Conservation (phyloP, 2,797 vertebrate genomes). For the Taeniopygia guttata region DNA sequence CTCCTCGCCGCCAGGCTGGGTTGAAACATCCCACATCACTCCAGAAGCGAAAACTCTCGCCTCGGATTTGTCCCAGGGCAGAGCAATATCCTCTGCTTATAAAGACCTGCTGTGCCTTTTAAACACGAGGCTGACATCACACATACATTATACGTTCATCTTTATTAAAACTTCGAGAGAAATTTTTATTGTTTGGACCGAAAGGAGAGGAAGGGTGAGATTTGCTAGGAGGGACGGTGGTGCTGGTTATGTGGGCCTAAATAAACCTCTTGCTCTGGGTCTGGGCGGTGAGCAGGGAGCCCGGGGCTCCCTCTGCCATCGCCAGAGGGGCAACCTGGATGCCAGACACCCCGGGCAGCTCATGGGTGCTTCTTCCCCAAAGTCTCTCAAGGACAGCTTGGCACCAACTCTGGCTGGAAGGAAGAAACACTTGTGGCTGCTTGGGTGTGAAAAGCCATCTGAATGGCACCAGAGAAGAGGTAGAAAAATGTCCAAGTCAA, state of each 20-base stretch:
- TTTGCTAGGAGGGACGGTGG: not conserved
- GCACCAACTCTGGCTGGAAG: rapidly evolving
- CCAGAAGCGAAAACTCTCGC: not conserved
- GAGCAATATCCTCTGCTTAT: not conserved
- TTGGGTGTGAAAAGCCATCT: rapidly evolving
- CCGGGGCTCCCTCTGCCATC: not conserved
- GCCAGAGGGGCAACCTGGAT: not conserved
- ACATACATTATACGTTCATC: not conserved
- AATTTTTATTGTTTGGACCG: not conserved
- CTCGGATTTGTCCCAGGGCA: not conserved
- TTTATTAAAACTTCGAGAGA: not conserved
- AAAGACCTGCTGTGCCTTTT: not conserved
- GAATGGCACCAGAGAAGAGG: not conserved
- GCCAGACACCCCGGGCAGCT: rapidly evolving
- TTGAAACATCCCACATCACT: not conserved
- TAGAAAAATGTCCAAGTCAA: not conserved
- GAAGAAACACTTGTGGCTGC: rapidly evolving
- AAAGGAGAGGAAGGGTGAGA: not conserved
- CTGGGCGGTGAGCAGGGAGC: rapidly evolving
- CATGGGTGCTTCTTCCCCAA: rapidly evolving
- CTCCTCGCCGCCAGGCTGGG: rapidly evolving
- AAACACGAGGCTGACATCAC: not conserved
- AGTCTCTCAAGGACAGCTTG: not conserved
- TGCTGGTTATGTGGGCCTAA: not conserved
- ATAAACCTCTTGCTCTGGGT: not conserved